Evolutionary conservation across 1,140 invertebrate species (phyloP).

Genomic region (Atopsyche davidsoni): DNA sequence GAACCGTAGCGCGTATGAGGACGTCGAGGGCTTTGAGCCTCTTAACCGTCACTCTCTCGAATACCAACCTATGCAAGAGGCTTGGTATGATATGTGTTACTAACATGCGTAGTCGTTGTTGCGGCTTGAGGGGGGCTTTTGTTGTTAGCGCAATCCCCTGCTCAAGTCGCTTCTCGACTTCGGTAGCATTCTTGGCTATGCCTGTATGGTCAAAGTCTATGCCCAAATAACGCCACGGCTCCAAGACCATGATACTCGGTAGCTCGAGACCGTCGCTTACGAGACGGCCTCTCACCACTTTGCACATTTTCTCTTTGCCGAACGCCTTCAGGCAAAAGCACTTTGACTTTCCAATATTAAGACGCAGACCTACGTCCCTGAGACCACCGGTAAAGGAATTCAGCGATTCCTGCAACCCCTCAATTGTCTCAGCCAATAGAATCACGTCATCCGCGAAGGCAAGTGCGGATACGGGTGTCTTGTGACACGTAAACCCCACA

Average conservation of each 20-base stretch:
- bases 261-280: background rate
- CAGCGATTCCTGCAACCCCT: constrained; percentile 19
- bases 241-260: constrained; percentile 15
- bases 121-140: constrained; percentile 34
- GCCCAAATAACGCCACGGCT: constrained; percentile 35
- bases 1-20: constrained; percentile 26
- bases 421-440: constrained; percentile 30
- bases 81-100: constrained; percentile 32
- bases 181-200: background rate
- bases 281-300: constrained; percentile 21
- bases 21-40: constrained; percentile 31
- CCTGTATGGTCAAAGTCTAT: constrained; percentile 30
- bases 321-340: constrained; percentile 32
- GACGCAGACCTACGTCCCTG: no score
- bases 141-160: constrained; percentile 5
- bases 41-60: constrained; percentile 29
- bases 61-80: constrained; percentile 31
- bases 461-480: constrained; percentile 22
- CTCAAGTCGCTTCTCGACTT: background rate
- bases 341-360: constrained; percentile 34
- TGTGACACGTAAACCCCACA: constrained; percentile 30
- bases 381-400: background rate
- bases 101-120: constrained; percentile 33
- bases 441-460: constrained; percentile 43
- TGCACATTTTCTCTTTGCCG: constrained; percentile 31